Percentiles rank a stretch among this genome's conserved stretches.
These are phyloP conservation scores for Schizopygopsis malacanthus DNA, from an alignment of 2,797 vertebrate species.

Conservation along the genomic window DNA sequence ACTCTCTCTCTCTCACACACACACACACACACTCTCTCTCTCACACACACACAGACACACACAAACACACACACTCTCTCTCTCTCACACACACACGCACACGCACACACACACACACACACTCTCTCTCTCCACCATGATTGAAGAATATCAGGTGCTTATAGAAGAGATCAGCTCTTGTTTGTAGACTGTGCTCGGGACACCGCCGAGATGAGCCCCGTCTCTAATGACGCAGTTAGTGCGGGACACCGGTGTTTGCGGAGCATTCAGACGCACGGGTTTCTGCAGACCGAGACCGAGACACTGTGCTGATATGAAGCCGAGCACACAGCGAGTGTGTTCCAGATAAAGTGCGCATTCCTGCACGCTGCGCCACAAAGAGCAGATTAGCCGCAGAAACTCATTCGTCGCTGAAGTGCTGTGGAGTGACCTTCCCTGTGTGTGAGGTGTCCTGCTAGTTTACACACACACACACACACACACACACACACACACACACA, in stretches of 20 bases:
- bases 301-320: not conserved
- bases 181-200: too few relatives aligned
- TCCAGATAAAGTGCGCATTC: slow-evolving; percentile 5
- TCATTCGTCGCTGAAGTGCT: slow-evolving; percentile 71
- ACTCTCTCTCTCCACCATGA: too few relatives aligned
- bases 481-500: too few relatives aligned
- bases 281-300: not conserved
- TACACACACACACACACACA: not conserved
- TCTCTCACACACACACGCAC: too few relatives aligned
- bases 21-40: too few relatives aligned
- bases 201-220: not conserved
- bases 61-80: too few relatives aligned
- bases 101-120: too few relatives aligned
- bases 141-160: too few relatives aligned
- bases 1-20: too few relatives aligned
- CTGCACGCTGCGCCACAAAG: slow-evolving; percentile 57
- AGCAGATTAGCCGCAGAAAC: slow-evolving; percentile 66
- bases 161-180: too few relatives aligned
- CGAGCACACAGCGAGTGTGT: not conserved
- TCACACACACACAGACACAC: too few relatives aligned
- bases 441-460: slow-evolving; percentile 64
- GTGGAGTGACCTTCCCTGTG: slow-evolving; percentile 62
- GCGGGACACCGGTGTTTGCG: slow-evolving; percentile 48
- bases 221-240: slow-evolving; percentile 48
- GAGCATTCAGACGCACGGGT: slow-evolving; percentile 43